Base-by-base conservation (phyloP, 2,797 vertebrate genomes). In the Gadopsis bispinosus region DNA sequence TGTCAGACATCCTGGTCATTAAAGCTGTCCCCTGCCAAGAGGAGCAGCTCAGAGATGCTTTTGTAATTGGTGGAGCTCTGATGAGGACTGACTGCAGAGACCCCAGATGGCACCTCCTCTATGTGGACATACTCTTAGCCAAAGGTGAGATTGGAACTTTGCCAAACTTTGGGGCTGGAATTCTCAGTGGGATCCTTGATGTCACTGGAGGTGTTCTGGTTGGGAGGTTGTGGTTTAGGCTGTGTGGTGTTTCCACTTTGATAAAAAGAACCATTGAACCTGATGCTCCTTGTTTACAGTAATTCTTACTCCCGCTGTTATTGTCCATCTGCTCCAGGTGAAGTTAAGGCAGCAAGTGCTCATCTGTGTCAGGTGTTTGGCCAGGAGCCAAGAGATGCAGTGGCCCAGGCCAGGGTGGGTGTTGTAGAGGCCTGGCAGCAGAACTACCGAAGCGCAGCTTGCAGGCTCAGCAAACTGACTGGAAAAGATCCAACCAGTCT, bases 371-470 rank as follows among this genome's bases (percentile, higher is more conserved):
- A 95, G 73, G 84, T 94, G 22, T 97, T 97, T 77, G 95, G 92
- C 16, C 91, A 85, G 83, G 88, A 91, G 33, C 93, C 92, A 45
- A 88, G 94, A 58, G 95, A 96, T 75, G 93, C 92, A 0, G 89
- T 70, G 1, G 96, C 95, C 77, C 93, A 86, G 67, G 96, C 96
- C 73, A 91, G 98, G 51, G 80, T 94, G 20, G 97, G 97, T 7
- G 93, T 98, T 81, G 93, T 98, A 66, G 94, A 92, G 77, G 93
- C 97, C 85, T 97, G 95, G 95, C 93, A 87, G 62, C 94, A 95
- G 73, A 95, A 94, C 0, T 60, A 93, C 79, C 35, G 70, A 16
- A 87, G 79, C 0, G 96, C 97, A 3, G 93, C 94, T 12, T 89
- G 33, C 54, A 91, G 95, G 1, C 93, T 99, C 80, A 95, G 96